Percentiles rank a stretch among this genome's conserved stretches.
These are phyloP conservation scores for Pseudolaguvia tuberculata DNA, from an alignment of 2,113 vertebrate genomes.

Conservation along the genomic window DNA sequence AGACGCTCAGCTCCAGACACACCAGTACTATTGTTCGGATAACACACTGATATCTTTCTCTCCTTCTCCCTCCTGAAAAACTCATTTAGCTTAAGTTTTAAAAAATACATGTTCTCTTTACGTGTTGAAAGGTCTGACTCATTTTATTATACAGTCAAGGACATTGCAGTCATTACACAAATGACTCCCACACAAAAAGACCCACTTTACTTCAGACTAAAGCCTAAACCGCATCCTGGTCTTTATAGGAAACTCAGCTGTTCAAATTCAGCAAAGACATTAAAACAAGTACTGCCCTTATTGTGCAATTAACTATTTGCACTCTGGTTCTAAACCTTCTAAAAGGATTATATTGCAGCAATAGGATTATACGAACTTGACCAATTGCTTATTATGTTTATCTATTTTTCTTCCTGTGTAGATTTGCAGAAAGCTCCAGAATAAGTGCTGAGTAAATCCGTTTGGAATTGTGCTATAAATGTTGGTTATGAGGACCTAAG, in stretches of 20 bases:
- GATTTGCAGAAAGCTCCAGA: not conserved
- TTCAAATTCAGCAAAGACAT: not conserved
- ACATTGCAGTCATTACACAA: not conserved
- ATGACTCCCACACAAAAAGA: not conserved
- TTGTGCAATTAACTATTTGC: conserved; percentile 8
- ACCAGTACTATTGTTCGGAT: conserved; percentile 38
- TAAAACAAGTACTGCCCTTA: not conserved
- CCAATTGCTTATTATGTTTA: not conserved
- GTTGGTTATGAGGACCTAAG: not conserved
- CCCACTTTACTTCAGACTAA: not conserved
- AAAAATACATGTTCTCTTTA: not conserved
- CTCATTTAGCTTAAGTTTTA: conserved; percentile 7
- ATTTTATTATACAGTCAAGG: not conserved
- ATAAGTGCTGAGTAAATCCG: no score
- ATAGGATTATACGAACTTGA: not conserved
- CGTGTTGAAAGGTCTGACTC: not conserved
- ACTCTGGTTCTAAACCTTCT: not conserved
- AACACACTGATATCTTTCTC: conserved; percentile 26
- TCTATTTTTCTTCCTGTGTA: not conserved
- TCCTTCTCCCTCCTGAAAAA: not conserved
- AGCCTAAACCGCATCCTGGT: not conserved
- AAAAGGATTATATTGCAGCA: conserved; percentile 1
- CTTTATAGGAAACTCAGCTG: not conserved
- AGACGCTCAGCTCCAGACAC: conserved; percentile 31
- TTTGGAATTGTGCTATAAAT: not conserved